These are phyloP conservation scores for Salvelinus fontinalis DNA, from an alignment of 2,113 vertebrate species.

Conservation along the genomic window DNA sequence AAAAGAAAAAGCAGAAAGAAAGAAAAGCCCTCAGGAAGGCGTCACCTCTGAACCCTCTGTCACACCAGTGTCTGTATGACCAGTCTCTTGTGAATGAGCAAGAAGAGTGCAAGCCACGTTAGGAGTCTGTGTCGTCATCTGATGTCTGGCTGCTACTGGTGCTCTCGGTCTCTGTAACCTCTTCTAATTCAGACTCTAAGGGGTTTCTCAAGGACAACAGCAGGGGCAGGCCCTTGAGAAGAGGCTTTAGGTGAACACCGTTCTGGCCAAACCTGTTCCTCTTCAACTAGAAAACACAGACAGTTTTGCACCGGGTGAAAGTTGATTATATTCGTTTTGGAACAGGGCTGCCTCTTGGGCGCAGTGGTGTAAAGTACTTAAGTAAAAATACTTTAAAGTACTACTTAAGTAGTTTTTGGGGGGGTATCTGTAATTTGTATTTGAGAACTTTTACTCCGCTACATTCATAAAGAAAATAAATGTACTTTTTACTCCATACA, in stretches of 20 bases:
- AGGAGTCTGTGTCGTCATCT: conserved; percentile 82
- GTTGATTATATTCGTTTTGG: not conserved
- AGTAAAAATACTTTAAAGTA: too few species aligned
- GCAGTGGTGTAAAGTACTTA: too few species aligned
- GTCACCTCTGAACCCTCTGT: not conserved
- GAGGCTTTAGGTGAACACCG: conserved; percentile 78
- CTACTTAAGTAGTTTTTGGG: too few species aligned
- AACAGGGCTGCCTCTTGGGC: not conserved
- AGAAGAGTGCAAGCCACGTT: conserved; percentile 53
- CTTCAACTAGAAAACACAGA: conserved; percentile 72
- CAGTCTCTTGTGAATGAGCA: conserved; percentile 78
- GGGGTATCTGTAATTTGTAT: too few species aligned
- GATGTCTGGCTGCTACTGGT: conserved; percentile 83
- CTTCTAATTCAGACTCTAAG: conserved; percentile 76
- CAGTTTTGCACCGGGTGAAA: too few species aligned
- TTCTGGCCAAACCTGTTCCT: conserved; percentile 84
- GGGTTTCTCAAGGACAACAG: conserved; percentile 82
- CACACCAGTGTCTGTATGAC: conserved; percentile 78
- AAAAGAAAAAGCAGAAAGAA: not conserved
- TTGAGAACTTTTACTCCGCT: too few species aligned
- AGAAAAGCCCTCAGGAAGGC: not conserved
- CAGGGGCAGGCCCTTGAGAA: conserved; percentile 64
- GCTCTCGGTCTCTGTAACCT: conserved; percentile 83
- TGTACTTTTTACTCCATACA: too few species aligned
- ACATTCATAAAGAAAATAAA: too few species aligned